phyloP scores from a whole-genome alignment of 35 echinoderm and acorn worm species.

The Apostichopus parvimensis region DNA sequence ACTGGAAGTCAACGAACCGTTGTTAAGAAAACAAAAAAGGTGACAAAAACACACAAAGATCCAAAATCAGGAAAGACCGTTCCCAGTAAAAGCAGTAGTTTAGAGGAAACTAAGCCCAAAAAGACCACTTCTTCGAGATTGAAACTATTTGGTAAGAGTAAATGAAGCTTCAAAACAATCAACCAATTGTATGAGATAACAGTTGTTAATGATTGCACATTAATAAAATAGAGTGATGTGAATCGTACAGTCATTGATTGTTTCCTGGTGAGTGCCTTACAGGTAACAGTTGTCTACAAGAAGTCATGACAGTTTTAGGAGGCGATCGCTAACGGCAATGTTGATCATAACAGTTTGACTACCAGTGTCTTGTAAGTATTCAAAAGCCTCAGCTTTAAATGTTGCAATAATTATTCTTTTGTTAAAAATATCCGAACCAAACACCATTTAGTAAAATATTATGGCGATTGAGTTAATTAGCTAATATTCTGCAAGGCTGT shows the following conservation, averaged over 20 bases:
- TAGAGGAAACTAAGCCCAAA: background rate
- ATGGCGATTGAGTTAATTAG: background rate
- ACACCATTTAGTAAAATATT: background rate
- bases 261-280: background rate
- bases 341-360: background rate
- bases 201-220: background rate
- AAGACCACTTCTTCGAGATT: background rate
- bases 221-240: conserved; percentile 1
- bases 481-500: background rate
- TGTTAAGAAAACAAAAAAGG: background rate
- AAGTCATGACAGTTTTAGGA: background rate
- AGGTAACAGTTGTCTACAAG: background rate
- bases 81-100: conserved; percentile 4
- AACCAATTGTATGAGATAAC: background rate
- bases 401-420: conserved; percentile 17
- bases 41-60: background rate
- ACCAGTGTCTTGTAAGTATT: background rate
- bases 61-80: background rate
- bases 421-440: background rate
- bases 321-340: background rate
- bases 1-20: background rate
- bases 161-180: background rate
- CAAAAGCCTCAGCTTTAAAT: background rate
- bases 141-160: conserved; percentile 7
- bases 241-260: background rate